Percentiles rank a stretch among this genome's conserved stretches.
These are phyloP conservation scores for Pseudomyrmex pallidus DNA, from an alignment of 1,140 invertebrate genomes.

Conservation along the genomic window DNA sequence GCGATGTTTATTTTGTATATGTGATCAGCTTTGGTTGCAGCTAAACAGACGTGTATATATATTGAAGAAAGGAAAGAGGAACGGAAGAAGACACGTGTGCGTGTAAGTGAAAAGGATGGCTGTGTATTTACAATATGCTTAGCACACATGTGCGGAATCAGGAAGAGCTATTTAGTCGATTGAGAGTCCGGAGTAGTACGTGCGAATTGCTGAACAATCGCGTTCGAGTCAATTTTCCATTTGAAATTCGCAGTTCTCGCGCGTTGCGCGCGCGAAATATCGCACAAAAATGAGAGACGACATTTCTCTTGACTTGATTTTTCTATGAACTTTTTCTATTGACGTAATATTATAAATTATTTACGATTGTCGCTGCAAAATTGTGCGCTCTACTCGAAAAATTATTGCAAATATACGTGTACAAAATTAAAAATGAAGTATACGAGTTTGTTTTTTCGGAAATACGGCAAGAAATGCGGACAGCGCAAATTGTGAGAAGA, in stretches of 20 bases:
- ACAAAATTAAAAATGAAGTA: no score
- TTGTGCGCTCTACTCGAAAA: no score
- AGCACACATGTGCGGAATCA: not conserved
- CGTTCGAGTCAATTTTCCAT: slow-evolving; percentile 46
- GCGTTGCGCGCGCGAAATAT: not conserved
- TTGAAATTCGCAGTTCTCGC: slow-evolving; percentile 43
- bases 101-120: not conserved
- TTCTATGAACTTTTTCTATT: not conserved
- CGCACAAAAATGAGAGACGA: not conserved
- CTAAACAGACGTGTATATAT: not conserved
- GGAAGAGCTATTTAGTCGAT: slow-evolving; percentile 39
- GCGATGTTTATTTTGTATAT: no score
- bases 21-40: not conserved
- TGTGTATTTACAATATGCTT: slow-evolving; percentile 6
- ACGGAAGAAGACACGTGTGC: not conserved
- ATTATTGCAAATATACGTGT: no score
- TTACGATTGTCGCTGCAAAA: no score
- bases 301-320: not conserved
- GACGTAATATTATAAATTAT: not conserved
- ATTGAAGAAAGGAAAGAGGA: not conserved
- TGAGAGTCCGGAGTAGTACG: slow-evolving; percentile 9
- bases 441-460: no score
- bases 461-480: no score
- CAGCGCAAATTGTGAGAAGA: no score
- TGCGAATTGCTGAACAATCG: slow-evolving; percentile 41